These are phyloP conservation scores for Automeris io DNA, from an alignment of 2,888 invertebrate genomes.

Conservation along the genomic window DNA sequence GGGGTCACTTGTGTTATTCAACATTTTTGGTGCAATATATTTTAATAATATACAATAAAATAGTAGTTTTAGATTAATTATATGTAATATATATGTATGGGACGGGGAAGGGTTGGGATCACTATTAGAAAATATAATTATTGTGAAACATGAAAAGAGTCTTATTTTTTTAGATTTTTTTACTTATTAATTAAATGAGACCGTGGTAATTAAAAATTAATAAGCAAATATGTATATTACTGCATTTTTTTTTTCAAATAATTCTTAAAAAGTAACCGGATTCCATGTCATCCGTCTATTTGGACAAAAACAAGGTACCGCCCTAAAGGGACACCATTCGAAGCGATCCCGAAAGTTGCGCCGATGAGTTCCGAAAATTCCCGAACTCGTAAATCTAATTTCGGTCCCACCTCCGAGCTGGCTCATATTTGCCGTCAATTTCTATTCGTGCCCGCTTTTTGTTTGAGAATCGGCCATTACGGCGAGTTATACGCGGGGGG, in stretches of 20 bases:
- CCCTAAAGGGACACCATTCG: slow-evolving; percentile 34
- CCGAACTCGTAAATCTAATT: slow-evolving; percentile 72
- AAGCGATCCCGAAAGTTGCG: slow-evolving; percentile 52
- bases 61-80: too few relatives aligned
- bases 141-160: too few relatives aligned
- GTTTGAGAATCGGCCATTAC: slow-evolving; percentile 40
- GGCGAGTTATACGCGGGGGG: slow-evolving; percentile 34
- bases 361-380: slow-evolving; percentile 66
- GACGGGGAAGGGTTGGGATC: too few relatives aligned
- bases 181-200: too few relatives aligned
- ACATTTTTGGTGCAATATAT: too few relatives aligned
- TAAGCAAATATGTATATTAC: too few relatives aligned
- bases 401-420: slow-evolving; percentile 43
- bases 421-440: slow-evolving; percentile 44
- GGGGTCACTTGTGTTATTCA: too few relatives aligned
- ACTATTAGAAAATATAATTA: too few relatives aligned
- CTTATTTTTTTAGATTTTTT: too few relatives aligned
- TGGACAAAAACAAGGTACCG: slow-evolving; percentile 4
- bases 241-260: neutral
- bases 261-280: neutral
- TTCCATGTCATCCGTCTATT: neutral
- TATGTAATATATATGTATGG: too few relatives aligned
- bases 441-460: slow-evolving; percentile 30
- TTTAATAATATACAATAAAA: too few relatives aligned
- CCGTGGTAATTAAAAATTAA: too few relatives aligned